Percentiles rank a stretch among this genome's conserved stretches.
Evolutionary conservation across 2,797 vertebrate species (phyloP).

Genomic region (Aplochiton taeniatus): DNA sequence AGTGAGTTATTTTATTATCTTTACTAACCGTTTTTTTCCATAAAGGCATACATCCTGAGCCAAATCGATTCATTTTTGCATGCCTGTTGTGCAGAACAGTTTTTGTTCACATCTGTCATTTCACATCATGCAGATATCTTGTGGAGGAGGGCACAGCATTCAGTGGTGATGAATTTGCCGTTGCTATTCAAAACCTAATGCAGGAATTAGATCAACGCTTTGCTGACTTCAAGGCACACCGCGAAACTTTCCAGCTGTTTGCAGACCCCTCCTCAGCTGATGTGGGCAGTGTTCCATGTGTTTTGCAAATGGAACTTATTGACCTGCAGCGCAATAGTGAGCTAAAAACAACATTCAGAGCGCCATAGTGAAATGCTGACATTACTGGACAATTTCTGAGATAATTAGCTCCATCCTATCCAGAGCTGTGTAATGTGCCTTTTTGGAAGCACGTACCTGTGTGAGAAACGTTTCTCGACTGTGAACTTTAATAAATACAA

Average conservation of each 20-base stretch:
- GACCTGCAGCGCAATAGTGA: constrained; percentile 15
- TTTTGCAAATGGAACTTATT: constrained; percentile 29
- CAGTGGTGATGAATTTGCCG: neutral
- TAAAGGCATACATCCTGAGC: too few relatives aligned
- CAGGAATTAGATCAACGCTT: neutral
- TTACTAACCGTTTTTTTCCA: too few relatives aligned
- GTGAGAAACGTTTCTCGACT: constrained; percentile 4
- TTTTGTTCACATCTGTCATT: constrained; percentile 14
- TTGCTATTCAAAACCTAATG: neutral
- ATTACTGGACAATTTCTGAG: constrained; percentile 28
- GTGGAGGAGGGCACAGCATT: constrained; percentile 3
- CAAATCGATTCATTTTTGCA: too few relatives aligned
- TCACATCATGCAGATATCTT: too few relatives aligned
- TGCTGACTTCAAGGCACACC: constrained; percentile 3
- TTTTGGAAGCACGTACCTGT: too few relatives aligned
- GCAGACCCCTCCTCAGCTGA: constrained; percentile 11
- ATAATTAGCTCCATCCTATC: constrained; percentile 21
- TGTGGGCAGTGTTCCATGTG: constrained; percentile 1
- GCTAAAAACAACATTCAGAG: constrained; percentile 18
- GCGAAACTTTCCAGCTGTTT: constrained; percentile 10
- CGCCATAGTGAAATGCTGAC: constrained; percentile 26
- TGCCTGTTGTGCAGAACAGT: too few relatives aligned
- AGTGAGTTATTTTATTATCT: too few relatives aligned
- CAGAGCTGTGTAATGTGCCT: constrained; percentile 11
- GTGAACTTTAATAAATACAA: neutral